A percentile compares a stretch with the other conserved stretches of the same genome.
Conservation (phyloP, 2,888 invertebrate species). For the Hedychridium roseum region DNA sequence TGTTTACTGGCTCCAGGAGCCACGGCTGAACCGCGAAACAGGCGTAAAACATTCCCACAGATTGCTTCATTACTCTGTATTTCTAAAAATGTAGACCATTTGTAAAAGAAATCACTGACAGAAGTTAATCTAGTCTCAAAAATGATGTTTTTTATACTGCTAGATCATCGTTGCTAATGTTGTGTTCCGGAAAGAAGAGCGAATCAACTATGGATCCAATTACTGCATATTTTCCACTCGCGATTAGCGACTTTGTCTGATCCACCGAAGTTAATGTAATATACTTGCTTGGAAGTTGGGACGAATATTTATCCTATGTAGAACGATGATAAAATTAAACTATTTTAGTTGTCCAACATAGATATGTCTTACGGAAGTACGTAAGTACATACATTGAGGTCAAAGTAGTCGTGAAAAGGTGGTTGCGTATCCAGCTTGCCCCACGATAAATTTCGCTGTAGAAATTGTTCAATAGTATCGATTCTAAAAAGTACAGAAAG, state of each 20-base stretch:
- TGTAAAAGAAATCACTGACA: background rate
- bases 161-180: constrained; percentile 36
- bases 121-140: too few relatives aligned
- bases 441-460: constrained; percentile 53
- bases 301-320: constrained; percentile 45
- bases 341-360: too few relatives aligned
- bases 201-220: constrained; percentile 44
- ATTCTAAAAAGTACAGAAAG: constrained; percentile 37
- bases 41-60: constrained; percentile 39
- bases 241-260: constrained; percentile 34
- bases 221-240: constrained; percentile 45
- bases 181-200: constrained; percentile 50
- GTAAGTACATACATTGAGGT: constrained; percentile 41
- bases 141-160: constrained; percentile 43
- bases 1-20: constrained; percentile 48
- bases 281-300: constrained; percentile 36
- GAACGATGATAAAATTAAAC: too few relatives aligned
- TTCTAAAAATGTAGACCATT: constrained; percentile 27
- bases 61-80: constrained; percentile 50
- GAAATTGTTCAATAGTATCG: constrained; percentile 48
- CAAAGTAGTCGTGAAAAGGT: constrained; percentile 44
- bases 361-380: too few relatives aligned
- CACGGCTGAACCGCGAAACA: constrained; percentile 54
- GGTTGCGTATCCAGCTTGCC: constrained; percentile 41
- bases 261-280: constrained; percentile 16